Percentiles rank a stretch among this genome's conserved stretches.
These are phyloP conservation scores for Eumaeus atala DNA, from an alignment of 1,140 invertebrate genomes.

Conservation along the genomic window DNA sequence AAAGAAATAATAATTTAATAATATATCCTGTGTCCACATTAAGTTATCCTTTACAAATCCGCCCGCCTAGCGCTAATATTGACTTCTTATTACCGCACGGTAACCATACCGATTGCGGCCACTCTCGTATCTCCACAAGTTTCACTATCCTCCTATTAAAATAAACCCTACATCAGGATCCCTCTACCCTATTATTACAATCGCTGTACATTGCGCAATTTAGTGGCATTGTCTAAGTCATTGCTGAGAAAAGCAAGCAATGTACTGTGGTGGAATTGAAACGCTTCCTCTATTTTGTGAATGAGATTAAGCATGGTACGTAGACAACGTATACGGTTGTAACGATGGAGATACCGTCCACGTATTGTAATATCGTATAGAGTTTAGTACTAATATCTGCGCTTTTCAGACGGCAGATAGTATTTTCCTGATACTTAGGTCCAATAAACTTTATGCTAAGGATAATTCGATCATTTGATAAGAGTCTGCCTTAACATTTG, in stretches of 20 bases:
- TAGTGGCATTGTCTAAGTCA: background rate
- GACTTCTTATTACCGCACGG: constrained; percentile 65
- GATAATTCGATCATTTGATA: too few species aligned
- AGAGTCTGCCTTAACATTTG: too few species aligned
- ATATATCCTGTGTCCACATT: constrained; percentile 28
- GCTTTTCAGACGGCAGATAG: constrained; percentile 7
- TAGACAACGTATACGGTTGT: constrained; percentile 36
- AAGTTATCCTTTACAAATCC: constrained; percentile 34
- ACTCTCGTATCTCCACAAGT: constrained; percentile 30
- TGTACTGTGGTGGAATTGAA: constrained; percentile 14
- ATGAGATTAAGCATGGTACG: constrained; percentile 6
- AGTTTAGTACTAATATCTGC: constrained; percentile 32
- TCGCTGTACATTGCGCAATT: constrained; percentile 1
- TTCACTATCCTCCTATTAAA: constrained; percentile 17
- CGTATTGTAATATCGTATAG: constrained; percentile 39
- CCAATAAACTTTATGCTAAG: too few species aligned
- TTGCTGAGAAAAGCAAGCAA: constrained; percentile 4
- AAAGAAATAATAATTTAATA: too few species aligned
- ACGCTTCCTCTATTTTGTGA: constrained; percentile 7
- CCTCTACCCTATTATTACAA: background rate
- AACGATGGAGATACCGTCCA: constrained; percentile 35
- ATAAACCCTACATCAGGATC: constrained; percentile 12
- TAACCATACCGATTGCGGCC: constrained; percentile 37
- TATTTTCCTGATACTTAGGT: background rate
- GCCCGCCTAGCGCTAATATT: constrained; percentile 67